These are phyloP conservation scores for Catharus ustulatus DNA, from an alignment of 2,797 vertebrate species.

Conservation along the genomic window DNA sequence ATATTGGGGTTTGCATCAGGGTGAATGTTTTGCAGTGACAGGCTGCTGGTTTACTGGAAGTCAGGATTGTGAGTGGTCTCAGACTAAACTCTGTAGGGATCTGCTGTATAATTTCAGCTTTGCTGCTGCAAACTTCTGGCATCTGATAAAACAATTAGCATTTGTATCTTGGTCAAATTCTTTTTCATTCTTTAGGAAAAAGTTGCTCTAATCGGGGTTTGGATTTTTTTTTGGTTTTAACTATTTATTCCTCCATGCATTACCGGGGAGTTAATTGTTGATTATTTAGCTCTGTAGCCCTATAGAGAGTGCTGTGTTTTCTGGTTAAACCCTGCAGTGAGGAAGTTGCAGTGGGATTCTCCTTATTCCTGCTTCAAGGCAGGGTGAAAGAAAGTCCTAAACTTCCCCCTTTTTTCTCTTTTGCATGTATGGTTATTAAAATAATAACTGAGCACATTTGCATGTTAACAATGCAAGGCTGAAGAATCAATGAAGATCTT, in stretches of 20 bases:
- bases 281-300: not conserved
- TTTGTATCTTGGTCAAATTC: not conserved
- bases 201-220: not conserved
- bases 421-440: not conserved
- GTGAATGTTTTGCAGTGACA: not conserved
- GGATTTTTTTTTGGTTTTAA: fast-evolving
- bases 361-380: not conserved
- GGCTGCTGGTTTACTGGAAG: not conserved
- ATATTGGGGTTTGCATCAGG: not conserved
- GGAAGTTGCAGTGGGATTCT: not conserved
- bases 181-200: not conserved
- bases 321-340: not conserved
- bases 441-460: conserved; percentile 7
- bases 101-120: not conserved
- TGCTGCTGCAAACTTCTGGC: not conserved
- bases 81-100: not conserved
- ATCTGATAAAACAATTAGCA: not conserved
- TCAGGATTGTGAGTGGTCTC: not conserved
- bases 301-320: not conserved
- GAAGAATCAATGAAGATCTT: conserved; percentile 17
- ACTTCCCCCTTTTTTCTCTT: not conserved
- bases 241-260: not conserved
- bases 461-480: conserved; percentile 20
- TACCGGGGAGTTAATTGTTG: not conserved
- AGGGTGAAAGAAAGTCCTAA: not conserved